Base-by-base conservation (phyloP, 2,113 vertebrate species). In the Hemiprocne comata region DNA sequence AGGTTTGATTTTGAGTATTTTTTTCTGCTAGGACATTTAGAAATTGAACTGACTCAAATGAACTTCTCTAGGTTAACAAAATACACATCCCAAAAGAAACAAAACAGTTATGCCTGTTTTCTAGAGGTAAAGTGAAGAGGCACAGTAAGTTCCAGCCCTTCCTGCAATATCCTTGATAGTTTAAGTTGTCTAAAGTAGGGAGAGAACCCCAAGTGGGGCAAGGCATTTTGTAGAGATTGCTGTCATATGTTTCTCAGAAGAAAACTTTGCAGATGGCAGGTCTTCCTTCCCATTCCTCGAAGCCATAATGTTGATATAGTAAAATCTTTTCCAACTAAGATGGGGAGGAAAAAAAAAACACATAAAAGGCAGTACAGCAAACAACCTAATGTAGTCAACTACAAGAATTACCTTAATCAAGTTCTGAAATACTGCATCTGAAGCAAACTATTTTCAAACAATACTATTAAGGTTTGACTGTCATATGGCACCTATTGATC, bases 371-470 rank as follows among this genome's bases (percentile, higher is more conserved):
- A 77, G 82, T 92, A 89, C 50, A 88, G 33, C 94, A 94, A 93
- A 57, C 28, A n/a, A 85, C 53, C 26, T 79, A 89, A 93, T 51
- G 46, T 10, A 93, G 51, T 64, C 75, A 71, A 64, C 42, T 75
- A 42, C 55, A 84, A 71, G 51, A 79, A 90, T 81, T 94, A 87
- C 46, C 31, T 78, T 81, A 84, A 88, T 82, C 54, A 88, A 29
- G 51, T 34, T 61, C 71, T 91, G 84, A 90, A 94, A 71, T 6
- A 24, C 79, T 91, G 60, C 65, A 62, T 82, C 31, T 50, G 79
- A 93, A 88, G 76, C 93, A 42, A 96, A 48, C 34, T 69, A 24
- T 90, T 96, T 94, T 93, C 81, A 85, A 95, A 95, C 50, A 84
- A 90, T 29, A 57, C 44, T 73, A 48, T 92, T 89, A 80, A 91